Conservation (phyloP, 1,140 invertebrate genomes). For the Drosophila ananassae region DNA sequence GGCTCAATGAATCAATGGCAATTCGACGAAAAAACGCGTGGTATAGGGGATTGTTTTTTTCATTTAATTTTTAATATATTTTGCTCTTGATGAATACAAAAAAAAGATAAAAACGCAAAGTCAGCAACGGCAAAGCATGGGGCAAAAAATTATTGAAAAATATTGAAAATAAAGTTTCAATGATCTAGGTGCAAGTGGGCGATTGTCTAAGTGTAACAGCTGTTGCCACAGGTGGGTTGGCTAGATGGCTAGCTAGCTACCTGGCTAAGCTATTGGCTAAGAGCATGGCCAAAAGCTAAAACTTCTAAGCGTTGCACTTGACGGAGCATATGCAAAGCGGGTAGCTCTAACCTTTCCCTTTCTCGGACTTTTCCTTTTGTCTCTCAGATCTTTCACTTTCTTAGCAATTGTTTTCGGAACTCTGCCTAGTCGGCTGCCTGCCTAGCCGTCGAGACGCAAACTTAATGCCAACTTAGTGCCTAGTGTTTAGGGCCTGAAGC, state of each 20-base stretch:
- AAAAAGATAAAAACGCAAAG: conserved; percentile 50
- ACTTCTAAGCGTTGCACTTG: conserved; percentile 59
- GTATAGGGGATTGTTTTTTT: conserved; percentile 35
- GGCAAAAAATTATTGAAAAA: conserved; percentile 63
- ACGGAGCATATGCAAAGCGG: conserved; percentile 36
- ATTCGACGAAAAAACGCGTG: conserved; percentile 64
- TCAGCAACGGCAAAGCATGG: conserved; percentile 61
- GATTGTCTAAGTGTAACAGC: conserved; percentile 51
- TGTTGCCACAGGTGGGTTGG: conserved; percentile 40
- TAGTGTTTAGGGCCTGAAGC: neutral
- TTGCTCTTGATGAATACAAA: conserved; percentile 25
- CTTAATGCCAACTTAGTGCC: conserved; percentile 36
- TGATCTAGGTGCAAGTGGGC: conserved; percentile 56
- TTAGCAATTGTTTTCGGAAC: conserved; percentile 68
- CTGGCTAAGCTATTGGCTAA: neutral
- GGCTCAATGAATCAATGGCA: conserved; percentile 59
- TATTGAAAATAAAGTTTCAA: conserved; percentile 49
- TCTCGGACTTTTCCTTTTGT: conserved; percentile 39
- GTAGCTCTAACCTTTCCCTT: conserved; percentile 60
- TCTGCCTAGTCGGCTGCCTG: conserved; percentile 31
- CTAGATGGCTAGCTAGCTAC: too few species aligned
- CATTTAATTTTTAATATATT: conserved; percentile 26
- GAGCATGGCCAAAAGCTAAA: conserved; percentile 1
- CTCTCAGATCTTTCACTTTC: conserved; percentile 72
- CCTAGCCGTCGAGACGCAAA: conserved; percentile 56